These are phyloP conservation scores for Apis laboriosa DNA, from an alignment of 1,140 invertebrate species.

Conservation along the genomic window DNA sequence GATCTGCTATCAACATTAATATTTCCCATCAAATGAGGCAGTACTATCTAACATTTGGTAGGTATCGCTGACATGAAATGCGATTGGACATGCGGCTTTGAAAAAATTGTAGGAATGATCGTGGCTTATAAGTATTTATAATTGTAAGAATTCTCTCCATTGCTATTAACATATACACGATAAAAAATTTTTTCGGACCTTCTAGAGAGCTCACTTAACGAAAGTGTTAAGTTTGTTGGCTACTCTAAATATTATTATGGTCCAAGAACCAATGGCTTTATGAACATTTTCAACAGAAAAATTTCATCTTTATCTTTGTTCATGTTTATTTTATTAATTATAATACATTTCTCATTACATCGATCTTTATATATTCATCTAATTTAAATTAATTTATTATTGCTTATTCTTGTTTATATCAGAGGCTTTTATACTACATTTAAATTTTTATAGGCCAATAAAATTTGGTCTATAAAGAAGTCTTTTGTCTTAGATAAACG, in stretches of 20 bases:
- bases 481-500: conserved; percentile 28
- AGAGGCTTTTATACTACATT: conserved; percentile 58
- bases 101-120: conserved; percentile 62
- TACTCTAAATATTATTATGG: conserved; percentile 57
- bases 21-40: conserved; percentile 32
- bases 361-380: conserved; percentile 56
- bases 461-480: conserved; percentile 28
- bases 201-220: conserved; percentile 74
- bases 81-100: conserved; percentile 74
- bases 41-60: conserved; percentile 46
- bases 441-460: conserved; percentile 34
- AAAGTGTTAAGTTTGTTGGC: conserved; percentile 69
- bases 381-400: conserved; percentile 64
- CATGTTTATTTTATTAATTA: conserved; percentile 43
- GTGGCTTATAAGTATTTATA: conserved; percentile 73
- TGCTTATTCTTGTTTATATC: conserved; percentile 52
- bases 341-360: conserved; percentile 42
- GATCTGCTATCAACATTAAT: conserved; percentile 25
- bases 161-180: conserved; percentile 43
- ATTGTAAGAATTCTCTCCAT: conserved; percentile 57
- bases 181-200: conserved; percentile 16
- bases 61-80: conserved; percentile 51
- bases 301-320: conserved; percentile 45
- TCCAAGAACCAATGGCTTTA: conserved; percentile 56
- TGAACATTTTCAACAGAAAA: conserved; percentile 33